Conservation (phyloP, 2,797 vertebrate species). For the Chelon auratus region DNA sequence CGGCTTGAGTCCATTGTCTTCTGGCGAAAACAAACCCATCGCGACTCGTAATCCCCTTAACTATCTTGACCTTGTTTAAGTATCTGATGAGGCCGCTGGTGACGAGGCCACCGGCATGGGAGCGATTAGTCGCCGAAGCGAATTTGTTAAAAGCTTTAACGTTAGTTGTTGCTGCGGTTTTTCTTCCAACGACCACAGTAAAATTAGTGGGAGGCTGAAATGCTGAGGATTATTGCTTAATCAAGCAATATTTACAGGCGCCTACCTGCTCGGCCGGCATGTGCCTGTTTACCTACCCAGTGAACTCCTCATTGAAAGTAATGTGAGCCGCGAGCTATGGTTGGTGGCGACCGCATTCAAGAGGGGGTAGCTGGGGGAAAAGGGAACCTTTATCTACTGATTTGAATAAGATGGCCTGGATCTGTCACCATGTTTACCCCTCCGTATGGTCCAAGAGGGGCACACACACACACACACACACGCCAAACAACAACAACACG, state of each 20-base stretch:
- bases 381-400: slow-evolving; percentile 93
- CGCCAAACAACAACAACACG: slow-evolving; percentile 76
- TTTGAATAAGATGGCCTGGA: slow-evolving; percentile 99
- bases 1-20: slow-evolving; percentile 71
- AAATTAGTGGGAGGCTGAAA: slow-evolving; percentile 1
- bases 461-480: slow-evolving; percentile 20
- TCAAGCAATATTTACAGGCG: slow-evolving; percentile 2
- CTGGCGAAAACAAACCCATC: slow-evolving; percentile 66
- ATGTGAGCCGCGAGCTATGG: slow-evolving; percentile 80
- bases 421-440: slow-evolving; percentile 94
- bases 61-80: slow-evolving; percentile 81
- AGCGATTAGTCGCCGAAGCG: slow-evolving; percentile 49
- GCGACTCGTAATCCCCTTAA: slow-evolving; percentile 76
- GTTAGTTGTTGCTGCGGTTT: background rate
- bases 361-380: slow-evolving; percentile 90
- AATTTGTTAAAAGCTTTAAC: slow-evolving; percentile 17
- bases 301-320: slow-evolving; percentile 20
- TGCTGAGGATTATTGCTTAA: background rate
- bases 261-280: background rate
- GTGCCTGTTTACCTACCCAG: slow-evolving; percentile 15
- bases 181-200: background rate
- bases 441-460: slow-evolving; percentile 83
- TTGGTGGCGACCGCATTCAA: slow-evolving; percentile 84
- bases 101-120: slow-evolving; percentile 59
- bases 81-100: slow-evolving; percentile 70